phyloP scores from a whole-genome alignment of 2,797 vertebrate genomes.

The Stomatorhinus walkeri region DNA sequence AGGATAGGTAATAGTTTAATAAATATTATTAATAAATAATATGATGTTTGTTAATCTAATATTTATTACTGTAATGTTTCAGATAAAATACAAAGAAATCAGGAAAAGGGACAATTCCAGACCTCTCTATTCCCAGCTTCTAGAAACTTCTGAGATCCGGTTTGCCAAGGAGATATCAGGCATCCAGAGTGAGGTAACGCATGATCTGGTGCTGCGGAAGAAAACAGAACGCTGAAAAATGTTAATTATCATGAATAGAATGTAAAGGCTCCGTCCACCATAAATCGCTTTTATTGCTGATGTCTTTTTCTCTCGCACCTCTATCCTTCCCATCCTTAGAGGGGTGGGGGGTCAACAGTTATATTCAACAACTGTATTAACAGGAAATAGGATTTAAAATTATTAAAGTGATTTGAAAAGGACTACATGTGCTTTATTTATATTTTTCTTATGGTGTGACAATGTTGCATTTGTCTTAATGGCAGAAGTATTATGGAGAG shows the following conservation, averaged over 20 bases:
- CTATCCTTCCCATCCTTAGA: background rate
- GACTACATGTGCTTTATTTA: background rate
- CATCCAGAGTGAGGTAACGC: slow-evolving; percentile 70
- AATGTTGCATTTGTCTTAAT: background rate
- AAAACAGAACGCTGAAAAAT: background rate
- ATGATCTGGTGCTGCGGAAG: background rate
- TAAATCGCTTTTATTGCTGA: background rate
- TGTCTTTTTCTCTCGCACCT: background rate
- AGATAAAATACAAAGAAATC: slow-evolving; percentile 76
- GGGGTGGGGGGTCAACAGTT: background rate
- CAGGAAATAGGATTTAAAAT: slow-evolving; percentile 21
- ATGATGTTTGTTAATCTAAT: background rate
- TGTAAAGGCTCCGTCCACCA: slow-evolving; percentile 38
- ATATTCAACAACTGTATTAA: background rate
- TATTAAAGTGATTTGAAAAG: background rate
- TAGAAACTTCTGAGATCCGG: slow-evolving; percentile 69
- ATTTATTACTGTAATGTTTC: background rate
- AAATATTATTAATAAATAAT: background rate
- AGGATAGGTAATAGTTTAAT: background rate
- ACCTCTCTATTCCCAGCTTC: slow-evolving; percentile 65
- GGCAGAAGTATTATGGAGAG: background rate
- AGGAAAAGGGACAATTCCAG: slow-evolving; percentile 59
- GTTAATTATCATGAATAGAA: background rate
- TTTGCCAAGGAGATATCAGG: slow-evolving; percentile 64
- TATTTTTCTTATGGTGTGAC: background rate